phyloP scores from a whole-genome alignment of 2,797 vertebrate species.

The Decapterus maruadsi region DNA sequence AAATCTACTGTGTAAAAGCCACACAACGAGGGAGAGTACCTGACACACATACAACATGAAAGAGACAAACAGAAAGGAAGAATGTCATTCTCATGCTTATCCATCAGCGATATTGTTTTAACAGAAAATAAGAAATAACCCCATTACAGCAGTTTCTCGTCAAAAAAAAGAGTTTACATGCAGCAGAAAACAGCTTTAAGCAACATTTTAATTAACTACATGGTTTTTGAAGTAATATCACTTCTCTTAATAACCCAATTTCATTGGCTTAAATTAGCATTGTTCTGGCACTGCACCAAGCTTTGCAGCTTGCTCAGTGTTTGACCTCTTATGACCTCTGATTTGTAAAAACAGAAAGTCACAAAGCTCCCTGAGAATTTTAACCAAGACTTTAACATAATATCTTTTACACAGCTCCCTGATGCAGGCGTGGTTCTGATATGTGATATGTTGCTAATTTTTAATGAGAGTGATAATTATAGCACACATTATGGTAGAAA shows the following conservation, averaged over 20 bases:
- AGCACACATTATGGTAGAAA: too few species aligned
- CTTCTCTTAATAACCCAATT: conserved; percentile 22
- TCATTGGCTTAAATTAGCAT: conserved; percentile 1
- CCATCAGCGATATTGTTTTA: conserved; percentile 29
- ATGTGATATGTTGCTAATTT: too few species aligned
- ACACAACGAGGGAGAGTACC: neutral
- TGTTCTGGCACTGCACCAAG: neutral
- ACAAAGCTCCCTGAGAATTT: neutral
- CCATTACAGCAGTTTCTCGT: neutral
- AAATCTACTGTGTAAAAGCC: neutral
- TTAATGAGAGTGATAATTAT: too few species aligned
- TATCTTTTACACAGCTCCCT: neutral
- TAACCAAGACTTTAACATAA: neutral
- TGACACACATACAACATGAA: too few species aligned
- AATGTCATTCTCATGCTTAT: neutral
- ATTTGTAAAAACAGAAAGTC: neutral
- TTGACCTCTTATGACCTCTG: conserved; percentile 5
- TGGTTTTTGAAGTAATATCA: neutral
- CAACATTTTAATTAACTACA: conserved; percentile 22
- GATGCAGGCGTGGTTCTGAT: too few species aligned
- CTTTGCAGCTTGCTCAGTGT: neutral
- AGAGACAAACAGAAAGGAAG: neutral
- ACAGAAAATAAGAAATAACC: conserved; percentile 3
- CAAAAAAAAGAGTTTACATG: neutral
- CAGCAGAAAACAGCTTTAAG: conserved; percentile 17